These are phyloP conservation scores for Onychomys arenicola DNA, from an alignment of 2,797 vertebrate genomes.

Conservation along the genomic window DNA sequence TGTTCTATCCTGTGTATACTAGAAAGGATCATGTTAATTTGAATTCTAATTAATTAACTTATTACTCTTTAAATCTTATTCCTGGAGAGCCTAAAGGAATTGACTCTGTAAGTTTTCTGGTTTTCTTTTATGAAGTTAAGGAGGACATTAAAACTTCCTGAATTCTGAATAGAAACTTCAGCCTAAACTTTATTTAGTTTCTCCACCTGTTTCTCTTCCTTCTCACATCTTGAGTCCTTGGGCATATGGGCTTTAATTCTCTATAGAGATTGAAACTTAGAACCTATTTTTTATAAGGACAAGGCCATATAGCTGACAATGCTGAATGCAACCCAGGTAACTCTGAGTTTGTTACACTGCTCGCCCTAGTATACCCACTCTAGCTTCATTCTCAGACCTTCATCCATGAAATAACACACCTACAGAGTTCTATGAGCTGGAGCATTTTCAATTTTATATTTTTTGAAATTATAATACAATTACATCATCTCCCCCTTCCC, in stretches of 20 bases:
- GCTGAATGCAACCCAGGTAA: not conserved
- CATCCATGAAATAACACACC: not conserved
- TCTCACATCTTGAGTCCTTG: not conserved
- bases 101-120: not conserved
- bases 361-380: not conserved
- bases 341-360: not conserved
- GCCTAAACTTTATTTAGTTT: not conserved
- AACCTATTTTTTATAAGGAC: not conserved
- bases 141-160: not conserved
- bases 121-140: not conserved
- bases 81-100: not conserved
- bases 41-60: constrained; percentile 43
- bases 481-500: too few species aligned
- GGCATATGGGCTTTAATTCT: not conserved
- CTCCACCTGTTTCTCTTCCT: not conserved
- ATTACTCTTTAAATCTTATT: not conserved
- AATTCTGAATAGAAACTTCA: not conserved
- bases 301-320: not conserved
- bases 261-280: not conserved
- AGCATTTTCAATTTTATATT: not conserved
- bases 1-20: not conserved
- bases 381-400: not conserved
- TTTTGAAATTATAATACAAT: not conserved
- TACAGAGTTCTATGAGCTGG: not conserved
- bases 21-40: not conserved